Evolutionary conservation across 2,888 invertebrate genomes (phyloP).

Genomic region (Zygaena filipendulae): DNA sequence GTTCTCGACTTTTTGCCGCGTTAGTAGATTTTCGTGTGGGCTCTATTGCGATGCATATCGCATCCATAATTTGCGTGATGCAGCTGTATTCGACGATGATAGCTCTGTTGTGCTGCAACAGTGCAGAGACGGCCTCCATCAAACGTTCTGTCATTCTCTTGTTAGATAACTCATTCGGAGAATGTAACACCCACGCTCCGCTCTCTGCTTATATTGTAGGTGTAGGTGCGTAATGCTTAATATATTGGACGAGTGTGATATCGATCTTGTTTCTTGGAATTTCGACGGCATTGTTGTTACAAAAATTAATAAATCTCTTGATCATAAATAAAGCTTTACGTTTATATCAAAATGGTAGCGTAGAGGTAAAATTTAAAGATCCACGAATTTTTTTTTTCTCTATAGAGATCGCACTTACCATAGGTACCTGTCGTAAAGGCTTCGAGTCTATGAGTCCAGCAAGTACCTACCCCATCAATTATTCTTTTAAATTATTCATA

Average conservation of each 20-base stretch:
- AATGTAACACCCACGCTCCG: slow-evolving; percentile 42
- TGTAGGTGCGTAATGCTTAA: slow-evolving; percentile 51
- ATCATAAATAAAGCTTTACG: slow-evolving; percentile 26
- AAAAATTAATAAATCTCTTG: slow-evolving; percentile 27
- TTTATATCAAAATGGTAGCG: slow-evolving; percentile 19
- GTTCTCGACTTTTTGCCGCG: slow-evolving; percentile 37
- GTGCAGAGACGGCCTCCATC: slow-evolving; percentile 23
- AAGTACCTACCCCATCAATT: too few species aligned
- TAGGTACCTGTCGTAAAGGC: too few species aligned
- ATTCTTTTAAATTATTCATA: too few species aligned
- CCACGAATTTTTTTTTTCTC: too few species aligned
- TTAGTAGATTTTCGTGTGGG: slow-evolving; percentile 29
- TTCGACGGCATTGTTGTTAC: slow-evolving; percentile 29
- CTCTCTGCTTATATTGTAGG: too few species aligned
- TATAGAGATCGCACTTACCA: too few species aligned
- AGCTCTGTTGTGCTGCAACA: slow-evolving; percentile 23
- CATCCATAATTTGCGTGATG: slow-evolving; percentile 52
- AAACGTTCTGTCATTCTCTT: slow-evolving; percentile 38
- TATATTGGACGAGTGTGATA: slow-evolving; percentile 45
- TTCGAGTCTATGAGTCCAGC: too few species aligned
- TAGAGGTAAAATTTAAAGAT: too few species aligned
- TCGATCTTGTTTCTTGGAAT: slow-evolving; percentile 45
- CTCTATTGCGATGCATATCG: slow-evolving; percentile 35
- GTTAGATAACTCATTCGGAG: slow-evolving; percentile 37
- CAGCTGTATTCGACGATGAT: slow-evolving; percentile 48